Base-by-base conservation (phyloP, 2,797 vertebrate genomes). In the Gastrophryne carolinensis region DNA sequence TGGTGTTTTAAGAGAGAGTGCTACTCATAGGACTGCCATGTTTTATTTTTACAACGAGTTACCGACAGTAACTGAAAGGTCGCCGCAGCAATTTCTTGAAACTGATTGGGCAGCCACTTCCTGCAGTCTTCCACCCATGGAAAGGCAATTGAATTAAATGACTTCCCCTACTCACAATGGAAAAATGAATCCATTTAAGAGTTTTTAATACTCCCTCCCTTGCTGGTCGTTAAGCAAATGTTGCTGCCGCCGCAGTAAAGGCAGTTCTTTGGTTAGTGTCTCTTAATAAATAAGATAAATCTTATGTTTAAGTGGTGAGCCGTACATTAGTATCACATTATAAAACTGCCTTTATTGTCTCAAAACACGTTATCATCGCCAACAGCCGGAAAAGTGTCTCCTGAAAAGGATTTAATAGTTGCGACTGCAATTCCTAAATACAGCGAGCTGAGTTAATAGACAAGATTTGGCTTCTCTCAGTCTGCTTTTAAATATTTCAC, bases 111-210 rank as follows among this genome's bases (percentile, higher is more conserved):
- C 11, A 13, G 10, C 27, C 4, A 39, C 61, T 53, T 39, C 13
- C 37, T 26, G 29, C 27, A 56, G 32, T 65, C 37, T 56, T 52
- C 27, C 72, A 65, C 50, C 50, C 52, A 19, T 15, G 27, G 19
- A 73, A 21, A 67, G 26, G 58, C 67, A 77, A 77, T 77, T 77
- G 67, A 77, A 77, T 77, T 77, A 77, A 77, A 77, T 71, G 50
- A 47, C 67, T 78, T 78, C 60, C 44, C 32, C 44, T 37, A 39
- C 37, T 72, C 30, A 11, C 35, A 72, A 65, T 23, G 39, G 23
- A 72, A 72, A 71, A 72, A 78, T 57, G 60, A 78, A 57, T 58
- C 53, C 32, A 57, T 23, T 65, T 72, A 72, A 72, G 61, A 60
- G 39, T 65, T 72, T 61, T 63, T 78, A 72, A 78, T 72, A 78